Evolutionary conservation across 2,797 vertebrate species (phyloP).

Genomic region (Gymnocypris eckloni): DNA sequence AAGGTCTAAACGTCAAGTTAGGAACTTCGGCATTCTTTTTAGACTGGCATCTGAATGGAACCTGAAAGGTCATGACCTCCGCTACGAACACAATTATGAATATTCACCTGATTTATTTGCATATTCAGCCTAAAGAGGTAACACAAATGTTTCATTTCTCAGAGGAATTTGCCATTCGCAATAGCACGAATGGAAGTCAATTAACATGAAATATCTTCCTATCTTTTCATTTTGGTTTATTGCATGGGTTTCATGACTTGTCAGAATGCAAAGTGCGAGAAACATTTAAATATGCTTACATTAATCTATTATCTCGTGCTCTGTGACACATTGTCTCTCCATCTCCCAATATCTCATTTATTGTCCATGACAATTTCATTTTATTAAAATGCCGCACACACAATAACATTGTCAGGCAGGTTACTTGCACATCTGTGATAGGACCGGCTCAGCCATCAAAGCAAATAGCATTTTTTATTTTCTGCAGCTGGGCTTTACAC

Average conservation of each 20-base stretch:
- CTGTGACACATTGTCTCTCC: neutral
- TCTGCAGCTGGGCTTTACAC: slow-evolving; percentile 2
- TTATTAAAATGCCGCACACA: slow-evolving; percentile 29
- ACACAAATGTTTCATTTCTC: slow-evolving; percentile 8
- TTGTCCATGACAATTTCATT: slow-evolving; percentile 43
- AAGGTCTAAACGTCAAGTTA: slow-evolving; percentile 31
- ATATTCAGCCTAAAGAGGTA: slow-evolving; percentile 26
- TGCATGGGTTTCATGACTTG: slow-evolving; percentile 38
- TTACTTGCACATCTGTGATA: slow-evolving; percentile 49
- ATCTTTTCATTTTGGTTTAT: slow-evolving; percentile 51
- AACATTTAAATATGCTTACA: slow-evolving; percentile 33
- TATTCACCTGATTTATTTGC: slow-evolving; percentile 47
- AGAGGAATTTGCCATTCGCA: neutral
- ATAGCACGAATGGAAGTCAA: slow-evolving; percentile 13
- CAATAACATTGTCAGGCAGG: slow-evolving; percentile 38
- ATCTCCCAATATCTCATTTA: slow-evolving; percentile 37
- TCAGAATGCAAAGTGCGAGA: slow-evolving; percentile 1
- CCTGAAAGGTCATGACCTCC: slow-evolving; percentile 20
- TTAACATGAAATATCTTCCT: slow-evolving; percentile 31
- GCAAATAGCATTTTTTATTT: slow-evolving; percentile 18
- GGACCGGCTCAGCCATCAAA: slow-evolving; percentile 17
- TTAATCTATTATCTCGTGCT: slow-evolving; percentile 11
- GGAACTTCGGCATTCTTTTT: slow-evolving; percentile 2
- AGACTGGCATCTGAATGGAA: slow-evolving; percentile 19
- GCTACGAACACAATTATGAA: slow-evolving; percentile 24